phyloP scores from a whole-genome alignment of 2,888 invertebrate genomes.

The Antheraea yamamai region DNA sequence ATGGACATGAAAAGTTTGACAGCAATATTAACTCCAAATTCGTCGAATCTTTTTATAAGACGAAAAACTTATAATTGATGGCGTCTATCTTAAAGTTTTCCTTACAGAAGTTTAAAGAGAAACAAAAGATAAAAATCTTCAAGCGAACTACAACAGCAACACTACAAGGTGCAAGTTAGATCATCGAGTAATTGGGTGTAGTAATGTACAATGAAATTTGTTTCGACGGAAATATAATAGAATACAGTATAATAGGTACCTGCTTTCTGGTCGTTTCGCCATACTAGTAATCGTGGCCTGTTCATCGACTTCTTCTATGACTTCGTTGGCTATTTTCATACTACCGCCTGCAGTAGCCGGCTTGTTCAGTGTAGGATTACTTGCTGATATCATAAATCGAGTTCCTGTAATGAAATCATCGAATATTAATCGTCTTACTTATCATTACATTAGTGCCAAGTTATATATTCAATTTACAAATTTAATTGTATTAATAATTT shows the following conservation, averaged over 20 bases:
- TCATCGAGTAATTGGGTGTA: too few relatives aligned
- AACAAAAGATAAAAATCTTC: too few relatives aligned
- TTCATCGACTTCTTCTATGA: slow-evolving; percentile 90
- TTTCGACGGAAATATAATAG: background rate
- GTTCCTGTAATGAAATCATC: slow-evolving; percentile 47
- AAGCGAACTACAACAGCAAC: too few relatives aligned
- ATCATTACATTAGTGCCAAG: background rate
- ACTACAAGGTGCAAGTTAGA: too few relatives aligned
- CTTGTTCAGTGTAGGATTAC: slow-evolving; percentile 70
- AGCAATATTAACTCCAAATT: too few relatives aligned
- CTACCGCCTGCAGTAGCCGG: slow-evolving; percentile 71
- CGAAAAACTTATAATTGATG: too few relatives aligned
- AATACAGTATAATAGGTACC: slow-evolving; percentile 40
- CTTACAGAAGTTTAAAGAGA: too few relatives aligned
- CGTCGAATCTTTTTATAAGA: too few relatives aligned
- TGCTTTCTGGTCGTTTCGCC: slow-evolving; percentile 78
- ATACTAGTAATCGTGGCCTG: slow-evolving; percentile 91
- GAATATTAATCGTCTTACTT: background rate
- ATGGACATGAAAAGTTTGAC: too few relatives aligned
- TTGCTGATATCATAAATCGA: slow-evolving; percentile 69
- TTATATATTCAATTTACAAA: background rate
- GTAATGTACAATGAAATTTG: too few relatives aligned
- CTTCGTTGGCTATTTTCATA: slow-evolving; percentile 86
- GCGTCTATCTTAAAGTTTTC: too few relatives aligned
- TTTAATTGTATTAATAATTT: background rate